These are phyloP conservation scores for Gephyroberyx darwinii DNA, from an alignment of 2,797 vertebrate species.

Conservation along the genomic window DNA sequence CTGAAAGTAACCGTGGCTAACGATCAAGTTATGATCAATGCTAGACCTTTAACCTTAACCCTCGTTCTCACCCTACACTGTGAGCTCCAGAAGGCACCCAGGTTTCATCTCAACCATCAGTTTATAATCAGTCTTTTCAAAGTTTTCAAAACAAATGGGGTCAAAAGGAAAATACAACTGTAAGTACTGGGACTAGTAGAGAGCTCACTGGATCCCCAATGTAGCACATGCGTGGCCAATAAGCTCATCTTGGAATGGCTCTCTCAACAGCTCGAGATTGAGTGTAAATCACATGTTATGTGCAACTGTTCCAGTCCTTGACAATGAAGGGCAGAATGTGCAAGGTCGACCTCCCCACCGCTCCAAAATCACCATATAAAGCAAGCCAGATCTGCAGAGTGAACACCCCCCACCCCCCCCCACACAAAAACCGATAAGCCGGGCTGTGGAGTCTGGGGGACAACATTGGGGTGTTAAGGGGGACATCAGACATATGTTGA, in stretches of 20 bases:
- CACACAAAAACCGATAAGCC: slow-evolving; percentile 35
- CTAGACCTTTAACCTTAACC: background rate
- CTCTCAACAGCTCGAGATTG: slow-evolving; percentile 38
- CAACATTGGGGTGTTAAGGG: slow-evolving; percentile 7
- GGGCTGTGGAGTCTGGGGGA: slow-evolving; percentile 23
- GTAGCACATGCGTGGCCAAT: background rate
- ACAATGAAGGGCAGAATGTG: slow-evolving; percentile 65
- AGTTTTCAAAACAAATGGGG: slow-evolving; percentile 1
- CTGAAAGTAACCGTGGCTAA: background rate
- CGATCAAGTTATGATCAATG: slow-evolving; percentile 23
- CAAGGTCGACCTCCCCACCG: slow-evolving; percentile 66
- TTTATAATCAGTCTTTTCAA: background rate
- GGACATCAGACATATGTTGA: slow-evolving; percentile 70
- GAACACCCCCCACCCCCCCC: slow-evolving; percentile 8
- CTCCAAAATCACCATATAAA: slow-evolving; percentile 80
- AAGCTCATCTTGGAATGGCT: slow-evolving; percentile 44
- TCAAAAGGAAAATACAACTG: slow-evolving; percentile 23
- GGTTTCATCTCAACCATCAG: background rate
- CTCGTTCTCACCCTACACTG: background rate
- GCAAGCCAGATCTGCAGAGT: slow-evolving; percentile 44
- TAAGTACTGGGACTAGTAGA: background rate
- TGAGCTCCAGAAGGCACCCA: background rate
- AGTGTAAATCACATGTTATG: slow-evolving; percentile 68
- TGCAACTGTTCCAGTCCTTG: slow-evolving; percentile 51
- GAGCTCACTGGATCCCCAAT: background rate